These are phyloP conservation scores for Numida meleagris DNA, from an alignment of 2,113 vertebrate genomes.

Conservation along the genomic window DNA sequence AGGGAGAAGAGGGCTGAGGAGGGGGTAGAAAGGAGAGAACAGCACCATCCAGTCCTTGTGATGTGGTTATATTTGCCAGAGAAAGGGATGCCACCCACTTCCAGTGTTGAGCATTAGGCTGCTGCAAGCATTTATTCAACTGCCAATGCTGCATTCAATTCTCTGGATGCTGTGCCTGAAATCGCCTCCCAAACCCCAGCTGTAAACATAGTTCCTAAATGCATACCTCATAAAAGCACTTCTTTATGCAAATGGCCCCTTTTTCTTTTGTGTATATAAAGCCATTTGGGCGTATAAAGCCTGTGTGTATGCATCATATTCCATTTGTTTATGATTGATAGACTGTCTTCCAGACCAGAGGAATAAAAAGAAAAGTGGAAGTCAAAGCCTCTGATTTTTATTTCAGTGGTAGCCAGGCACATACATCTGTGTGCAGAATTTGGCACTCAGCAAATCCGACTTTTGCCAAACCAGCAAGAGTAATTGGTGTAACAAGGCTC, in stretches of 20 bases:
- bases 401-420: constrained; percentile 68
- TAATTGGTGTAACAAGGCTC: constrained; percentile 42
- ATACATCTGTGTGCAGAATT: constrained; percentile 59
- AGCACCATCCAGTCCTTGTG: not conserved
- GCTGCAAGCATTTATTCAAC: not conserved
- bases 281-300: not conserved
- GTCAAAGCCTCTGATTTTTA: constrained; percentile 74
- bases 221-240: constrained; percentile 49
- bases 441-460: constrained; percentile 28
- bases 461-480: constrained; percentile 58
- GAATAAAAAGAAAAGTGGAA: constrained; percentile 55
- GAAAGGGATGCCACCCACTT: not conserved
- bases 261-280: constrained; percentile 21
- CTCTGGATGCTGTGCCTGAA: constrained; percentile 8
- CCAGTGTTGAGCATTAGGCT: not conserved
- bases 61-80: not conserved
- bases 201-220: constrained; percentile 38
- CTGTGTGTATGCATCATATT: constrained; percentile 8
- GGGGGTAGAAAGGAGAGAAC: not conserved
- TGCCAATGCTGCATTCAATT: not conserved
- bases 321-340: constrained; percentile 15
- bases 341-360: constrained; percentile 55
- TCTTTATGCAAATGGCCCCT: constrained; percentile 15
- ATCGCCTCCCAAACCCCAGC: constrained; percentile 8
- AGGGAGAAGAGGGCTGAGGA: not conserved